Evolutionary conservation across 1,140 invertebrate genomes (phyloP), one percentile per base, ranked within the genome.

Genomic region (Stenopsyche tienmushanensis): DNA sequence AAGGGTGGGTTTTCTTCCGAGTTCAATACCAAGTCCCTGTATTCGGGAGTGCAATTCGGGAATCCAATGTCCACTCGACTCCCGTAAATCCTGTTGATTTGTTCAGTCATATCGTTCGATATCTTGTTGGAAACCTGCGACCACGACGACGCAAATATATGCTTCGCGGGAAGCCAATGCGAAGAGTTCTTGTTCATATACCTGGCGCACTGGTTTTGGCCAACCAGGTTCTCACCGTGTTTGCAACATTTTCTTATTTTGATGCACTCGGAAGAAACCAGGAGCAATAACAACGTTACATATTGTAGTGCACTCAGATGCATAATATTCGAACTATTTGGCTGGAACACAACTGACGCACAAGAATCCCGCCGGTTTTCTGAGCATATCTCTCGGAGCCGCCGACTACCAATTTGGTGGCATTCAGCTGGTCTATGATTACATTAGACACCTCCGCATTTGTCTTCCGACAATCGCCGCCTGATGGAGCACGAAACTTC

Each of bases 211-310:
- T 2, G 9, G 0, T 17, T n/a, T 10, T 7, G 9, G 5, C n/a
- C 18, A 15, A 52, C 53, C 13, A 70, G 55, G 13, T 25, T 47
- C 26, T 66, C 47, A 8, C 55, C 62, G 3, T 24, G 17, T 3
- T 57, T 41, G 26, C 68, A 70, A 45, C 68, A 70, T 53, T 70
- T 70, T 54, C 64, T 70, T 21, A 70, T 60, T 0, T 44, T 47
- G 2, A 65, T 13, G 25, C 13, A 55, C 1, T 34, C 1, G 25
- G 5, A 34, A 34, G 5, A 7, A 5, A 34, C 29, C 13, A 34
- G 39, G 17, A 66, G 26, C 13, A 66, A 29, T n/a, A n/a, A n/a
- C 39, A 65, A 65, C 10, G 44, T 47, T 18, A 47, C n/a, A n/a
- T n/a, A 18, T 15, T 15, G 44, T 18, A 47, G 44, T 15, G 17